Percentiles rank a stretch among this genome's conserved stretches.
Evolutionary conservation across 2,888 invertebrate species (phyloP).

Genomic region (Stenurella melanura): DNA sequence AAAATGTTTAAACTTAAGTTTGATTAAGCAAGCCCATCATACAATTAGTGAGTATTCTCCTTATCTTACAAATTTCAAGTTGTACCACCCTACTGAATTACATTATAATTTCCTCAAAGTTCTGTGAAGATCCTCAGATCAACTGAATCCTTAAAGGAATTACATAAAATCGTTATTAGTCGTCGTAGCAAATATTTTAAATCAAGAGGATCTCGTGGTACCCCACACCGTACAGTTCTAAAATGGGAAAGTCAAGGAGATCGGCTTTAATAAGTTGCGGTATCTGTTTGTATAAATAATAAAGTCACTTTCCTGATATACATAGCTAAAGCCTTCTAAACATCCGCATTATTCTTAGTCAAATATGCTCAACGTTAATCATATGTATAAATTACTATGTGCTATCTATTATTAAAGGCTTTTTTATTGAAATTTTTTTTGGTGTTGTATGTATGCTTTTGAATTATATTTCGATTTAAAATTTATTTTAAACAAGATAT

Average conservation of each 20-base stretch:
- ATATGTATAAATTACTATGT: neutral
- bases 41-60: too few species aligned
- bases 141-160: too few species aligned
- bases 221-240: conserved; percentile 25
- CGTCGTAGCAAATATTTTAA: neutral
- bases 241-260: conserved; percentile 48
- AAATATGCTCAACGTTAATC: neutral
- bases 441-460: neutral
- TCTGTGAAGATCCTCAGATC: too few species aligned
- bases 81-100: too few species aligned
- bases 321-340: conserved; percentile 31
- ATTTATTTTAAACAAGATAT: too few species aligned
- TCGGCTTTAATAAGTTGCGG: conserved; percentile 31
- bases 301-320: conserved; percentile 41
- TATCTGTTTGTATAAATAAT: conserved; percentile 29
- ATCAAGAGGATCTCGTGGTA: neutral
- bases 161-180: neutral
- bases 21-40: too few species aligned
- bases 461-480: too few species aligned
- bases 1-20: too few species aligned
- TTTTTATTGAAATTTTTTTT: neutral
- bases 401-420: neutral
- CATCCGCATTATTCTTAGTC: conserved; percentile 35
- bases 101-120: too few species aligned
- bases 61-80: too few species aligned